Evolutionary conservation across 2,797 vertebrate species (phyloP).

Genomic region (Urocyon cinereoargenteus): DNA sequence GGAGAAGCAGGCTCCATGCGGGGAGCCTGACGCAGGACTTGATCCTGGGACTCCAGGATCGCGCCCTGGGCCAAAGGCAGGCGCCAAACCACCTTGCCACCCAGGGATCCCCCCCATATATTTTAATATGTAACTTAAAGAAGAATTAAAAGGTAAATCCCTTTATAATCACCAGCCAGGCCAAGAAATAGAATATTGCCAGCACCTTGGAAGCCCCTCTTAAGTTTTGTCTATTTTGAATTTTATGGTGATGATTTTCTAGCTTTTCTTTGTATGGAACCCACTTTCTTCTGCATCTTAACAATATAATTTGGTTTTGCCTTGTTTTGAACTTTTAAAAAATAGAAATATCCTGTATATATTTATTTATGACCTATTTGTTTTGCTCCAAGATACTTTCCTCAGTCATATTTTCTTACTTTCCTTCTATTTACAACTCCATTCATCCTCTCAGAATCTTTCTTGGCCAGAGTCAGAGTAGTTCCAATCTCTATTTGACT

Average conservation of each 20-base stretch:
- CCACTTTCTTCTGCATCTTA: background rate
- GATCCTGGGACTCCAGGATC: too few relatives aligned
- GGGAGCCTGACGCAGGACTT: too few relatives aligned
- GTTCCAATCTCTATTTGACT: background rate
- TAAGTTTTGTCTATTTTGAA: background rate
- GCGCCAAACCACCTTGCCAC: too few relatives aligned
- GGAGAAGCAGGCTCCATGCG: too few relatives aligned
- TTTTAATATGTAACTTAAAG: conserved; percentile 8
- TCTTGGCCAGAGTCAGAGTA: conserved; percentile 7
- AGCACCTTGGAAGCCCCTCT: background rate
- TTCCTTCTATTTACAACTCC: background rate
- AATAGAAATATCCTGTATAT: background rate
- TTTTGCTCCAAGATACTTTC: background rate
- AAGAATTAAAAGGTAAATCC: conserved; percentile 35
- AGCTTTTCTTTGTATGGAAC: background rate
- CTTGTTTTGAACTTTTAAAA: background rate
- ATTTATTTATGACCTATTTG: background rate
- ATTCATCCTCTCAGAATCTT: conserved; percentile 7
- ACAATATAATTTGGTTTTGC: conserved; percentile 15
- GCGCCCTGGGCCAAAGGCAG: too few relatives aligned
- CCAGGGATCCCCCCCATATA: background rate
- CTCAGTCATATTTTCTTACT: background rate
- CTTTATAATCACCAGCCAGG: background rate
- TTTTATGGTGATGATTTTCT: background rate
- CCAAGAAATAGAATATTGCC: background rate